These are phyloP conservation scores for Anoncus sp. DNA, from an alignment of 2,888 invertebrate genomes.

Conservation along the genomic window DNA sequence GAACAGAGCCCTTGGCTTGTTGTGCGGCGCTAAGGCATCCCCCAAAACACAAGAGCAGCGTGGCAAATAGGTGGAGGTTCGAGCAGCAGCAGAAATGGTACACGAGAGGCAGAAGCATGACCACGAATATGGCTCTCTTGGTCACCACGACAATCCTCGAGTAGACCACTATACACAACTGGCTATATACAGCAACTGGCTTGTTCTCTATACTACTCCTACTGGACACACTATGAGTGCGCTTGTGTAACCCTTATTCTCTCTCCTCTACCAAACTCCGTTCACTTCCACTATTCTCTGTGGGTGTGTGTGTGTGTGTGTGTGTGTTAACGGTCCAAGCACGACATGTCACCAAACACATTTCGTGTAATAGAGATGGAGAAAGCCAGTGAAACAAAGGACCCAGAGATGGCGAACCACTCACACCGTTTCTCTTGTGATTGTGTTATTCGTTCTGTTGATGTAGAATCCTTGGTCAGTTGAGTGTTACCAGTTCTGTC, in stretches of 20 bases:
- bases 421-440: too few species aligned
- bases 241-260: neutral
- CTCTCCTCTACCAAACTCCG: neutral
- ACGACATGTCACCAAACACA: neutral
- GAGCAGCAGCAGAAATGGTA: constrained; percentile 23
- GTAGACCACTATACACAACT: constrained; percentile 27
- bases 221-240: constrained; percentile 19
- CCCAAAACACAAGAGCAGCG: constrained; percentile 38
- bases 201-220: constrained; percentile 14
- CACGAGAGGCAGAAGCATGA: constrained; percentile 43
- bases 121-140: constrained; percentile 53
- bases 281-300: neutral
- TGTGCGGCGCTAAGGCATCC: constrained; percentile 10
- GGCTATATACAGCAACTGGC: constrained; percentile 18
- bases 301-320: neutral
- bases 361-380: neutral
- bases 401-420: too few species aligned
- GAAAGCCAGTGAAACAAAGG: neutral
- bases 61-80: constrained; percentile 50
- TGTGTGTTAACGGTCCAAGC: neutral
- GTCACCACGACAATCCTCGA: constrained; percentile 39
- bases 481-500: too few species aligned
- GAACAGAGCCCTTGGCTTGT: constrained; percentile 44
- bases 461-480: too few species aligned
- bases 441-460: too few species aligned